Percentiles rank a stretch among this genome's conserved stretches.
Conservation (phyloP, 2,888 invertebrate species). For the Drosophila niveifrons region DNA sequence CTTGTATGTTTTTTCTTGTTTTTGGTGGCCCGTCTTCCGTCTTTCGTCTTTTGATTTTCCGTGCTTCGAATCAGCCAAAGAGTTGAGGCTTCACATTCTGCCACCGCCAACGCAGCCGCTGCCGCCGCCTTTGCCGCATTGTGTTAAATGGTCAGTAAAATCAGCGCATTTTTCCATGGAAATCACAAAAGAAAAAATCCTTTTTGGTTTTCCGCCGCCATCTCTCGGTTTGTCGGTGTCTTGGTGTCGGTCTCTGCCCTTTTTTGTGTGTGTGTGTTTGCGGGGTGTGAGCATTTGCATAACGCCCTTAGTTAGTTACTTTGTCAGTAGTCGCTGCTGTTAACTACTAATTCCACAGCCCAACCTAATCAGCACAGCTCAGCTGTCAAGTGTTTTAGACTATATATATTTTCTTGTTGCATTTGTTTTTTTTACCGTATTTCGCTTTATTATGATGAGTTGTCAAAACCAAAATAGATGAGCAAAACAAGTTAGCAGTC, state of each 20-base stretch:
- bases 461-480: too few relatives aligned
- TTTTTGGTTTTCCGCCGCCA: slow-evolving; percentile 56
- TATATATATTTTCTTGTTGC: too few relatives aligned
- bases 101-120: slow-evolving; percentile 1
- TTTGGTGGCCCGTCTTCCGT: too few relatives aligned
- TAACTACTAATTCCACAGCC: background rate
- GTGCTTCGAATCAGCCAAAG: slow-evolving; percentile 51
- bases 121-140: slow-evolving; percentile 25
- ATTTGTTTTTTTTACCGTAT: too few relatives aligned
- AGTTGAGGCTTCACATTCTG: slow-evolving; percentile 57
- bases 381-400: background rate
- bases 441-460: too few relatives aligned
- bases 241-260: slow-evolving; percentile 5
- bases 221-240: background rate
- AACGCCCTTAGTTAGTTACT: slow-evolving; percentile 43
- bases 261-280: slow-evolving; percentile 34
- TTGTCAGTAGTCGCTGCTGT: slow-evolving; percentile 1
- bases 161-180: slow-evolving; percentile 68
- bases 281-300: slow-evolving; percentile 76
- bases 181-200: slow-evolving; percentile 58
- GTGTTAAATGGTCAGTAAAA: slow-evolving; percentile 62
- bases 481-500: too few relatives aligned
- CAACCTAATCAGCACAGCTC: background rate
- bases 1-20: too few relatives aligned
- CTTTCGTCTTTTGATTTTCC: background rate